Evolutionary conservation across 2,113 vertebrate species (phyloP).

Genomic region (Takifugu bimaculatus): DNA sequence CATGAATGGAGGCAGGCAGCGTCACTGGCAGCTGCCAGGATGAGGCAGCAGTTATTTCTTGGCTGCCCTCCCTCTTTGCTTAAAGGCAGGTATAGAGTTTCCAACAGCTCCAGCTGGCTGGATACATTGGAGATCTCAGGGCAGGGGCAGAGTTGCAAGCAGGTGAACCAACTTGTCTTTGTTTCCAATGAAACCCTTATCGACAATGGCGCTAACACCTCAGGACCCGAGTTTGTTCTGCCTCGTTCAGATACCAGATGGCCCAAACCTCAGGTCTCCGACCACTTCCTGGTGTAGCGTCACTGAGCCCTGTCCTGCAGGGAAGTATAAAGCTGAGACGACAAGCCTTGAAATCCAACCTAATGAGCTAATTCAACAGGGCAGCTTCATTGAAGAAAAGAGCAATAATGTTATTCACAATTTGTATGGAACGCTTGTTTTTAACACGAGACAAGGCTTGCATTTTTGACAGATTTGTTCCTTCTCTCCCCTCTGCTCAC

Average conservation of each 20-base stretch:
- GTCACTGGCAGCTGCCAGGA: conserved; percentile 69
- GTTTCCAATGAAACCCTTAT: conserved; percentile 41
- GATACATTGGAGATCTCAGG: conserved; percentile 72
- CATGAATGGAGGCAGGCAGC: conserved; percentile 72
- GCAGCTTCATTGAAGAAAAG: conserved; percentile 7
- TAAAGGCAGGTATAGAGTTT: conserved; percentile 78
- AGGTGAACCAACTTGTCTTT: conserved; percentile 63
- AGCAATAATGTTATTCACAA: conserved; percentile 1
- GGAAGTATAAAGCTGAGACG: conserved; percentile 49
- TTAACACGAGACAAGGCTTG: not conserved
- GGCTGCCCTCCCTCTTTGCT: conserved; percentile 74
- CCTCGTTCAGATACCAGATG: conserved; percentile 39
- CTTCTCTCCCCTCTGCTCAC: conserved; percentile 19
- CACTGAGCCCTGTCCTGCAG: conserved; percentile 18
- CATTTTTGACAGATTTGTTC: conserved; percentile 29
- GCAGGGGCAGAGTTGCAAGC: conserved; percentile 64
- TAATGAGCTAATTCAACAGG: too few species aligned
- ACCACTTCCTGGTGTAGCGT: conserved; percentile 44
- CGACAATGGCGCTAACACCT: conserved; percentile 43
- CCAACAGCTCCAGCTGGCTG: conserved; percentile 75
- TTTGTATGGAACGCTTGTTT: conserved; percentile 11
- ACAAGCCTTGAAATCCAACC: conserved; percentile 56
- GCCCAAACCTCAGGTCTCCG: conserved; percentile 27
- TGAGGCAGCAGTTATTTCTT: conserved; percentile 78
- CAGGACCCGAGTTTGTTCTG: conserved; percentile 37